phyloP scores from a whole-genome alignment of 1,140 invertebrate species.

The Caenorhabditis tropicalis region DNA sequence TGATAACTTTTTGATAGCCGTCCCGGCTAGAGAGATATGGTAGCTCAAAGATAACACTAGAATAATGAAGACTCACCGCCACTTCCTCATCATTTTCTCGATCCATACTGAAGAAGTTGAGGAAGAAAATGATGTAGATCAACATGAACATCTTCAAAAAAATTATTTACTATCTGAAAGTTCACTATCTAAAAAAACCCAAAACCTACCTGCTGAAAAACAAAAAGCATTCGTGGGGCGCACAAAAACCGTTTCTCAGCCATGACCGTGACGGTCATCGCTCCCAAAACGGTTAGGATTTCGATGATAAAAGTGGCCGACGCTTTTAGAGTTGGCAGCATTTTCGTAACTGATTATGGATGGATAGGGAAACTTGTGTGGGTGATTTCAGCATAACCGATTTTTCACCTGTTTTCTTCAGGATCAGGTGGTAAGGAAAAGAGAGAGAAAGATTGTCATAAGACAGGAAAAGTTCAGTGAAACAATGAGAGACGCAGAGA shows the following conservation, averaged over 20 bases:
- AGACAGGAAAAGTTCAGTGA: no score
- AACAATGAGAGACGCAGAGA: no score
- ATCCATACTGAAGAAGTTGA: neutral
- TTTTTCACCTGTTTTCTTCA: neutral
- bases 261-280: neutral
- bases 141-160: neutral
- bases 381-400: neutral
- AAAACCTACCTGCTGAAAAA: neutral
- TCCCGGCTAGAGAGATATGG: no score
- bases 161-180: neutral
- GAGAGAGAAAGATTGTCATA: neutral
- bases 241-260: slow-evolving; percentile 7
- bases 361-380: neutral
- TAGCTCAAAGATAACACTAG: no score
- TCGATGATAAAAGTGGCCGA: neutral
- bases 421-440: neutral
- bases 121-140: slow-evolving; percentile 1
- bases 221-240: neutral
- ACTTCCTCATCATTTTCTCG: neutral
- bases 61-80: neutral
- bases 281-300: neutral
- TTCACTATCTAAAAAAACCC: neutral
- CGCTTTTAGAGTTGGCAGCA: neutral
- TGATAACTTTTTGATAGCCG: no score
- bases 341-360: neutral